Conservation (phyloP, 2,113 vertebrate species). For the Tichodroma muraria region DNA sequence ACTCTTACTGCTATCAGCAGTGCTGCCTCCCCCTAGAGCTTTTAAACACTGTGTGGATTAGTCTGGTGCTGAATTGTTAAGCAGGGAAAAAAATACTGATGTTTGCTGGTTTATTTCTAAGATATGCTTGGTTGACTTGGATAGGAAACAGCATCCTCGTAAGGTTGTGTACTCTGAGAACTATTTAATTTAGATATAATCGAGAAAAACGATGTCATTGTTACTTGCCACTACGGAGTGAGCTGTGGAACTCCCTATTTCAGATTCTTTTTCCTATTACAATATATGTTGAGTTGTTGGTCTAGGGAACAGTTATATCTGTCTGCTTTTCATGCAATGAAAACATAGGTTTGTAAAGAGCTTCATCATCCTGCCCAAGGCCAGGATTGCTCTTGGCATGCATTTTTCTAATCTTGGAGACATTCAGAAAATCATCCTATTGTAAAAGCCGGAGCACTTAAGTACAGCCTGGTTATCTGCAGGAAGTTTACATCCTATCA, state of each 20-base stretch:
- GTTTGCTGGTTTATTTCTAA: not conserved
- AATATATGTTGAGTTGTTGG: not conserved
- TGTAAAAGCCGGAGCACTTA: not conserved
- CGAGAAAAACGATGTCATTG: fast-evolving
- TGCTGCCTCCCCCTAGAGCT: not conserved
- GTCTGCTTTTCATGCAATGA: not conserved
- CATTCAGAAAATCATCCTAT: not conserved
- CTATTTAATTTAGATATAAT: not conserved
- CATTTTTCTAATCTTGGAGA: not conserved
- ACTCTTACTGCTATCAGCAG: not conserved
- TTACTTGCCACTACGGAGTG: not conserved
- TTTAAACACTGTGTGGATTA: not conserved
- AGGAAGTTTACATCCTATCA: not conserved
- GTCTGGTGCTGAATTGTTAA: not conserved
- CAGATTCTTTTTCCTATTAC: not conserved
- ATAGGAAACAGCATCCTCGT: not conserved
- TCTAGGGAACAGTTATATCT: not conserved
- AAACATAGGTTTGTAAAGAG: not conserved
- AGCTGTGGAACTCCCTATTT: not conserved
- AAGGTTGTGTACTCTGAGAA: not conserved
- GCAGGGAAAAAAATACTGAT: not conserved
- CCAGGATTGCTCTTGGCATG: not conserved
- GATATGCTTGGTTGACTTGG: not conserved
- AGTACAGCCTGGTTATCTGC: not conserved
- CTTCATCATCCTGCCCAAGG: not conserved